Base-by-base conservation (phyloP, 2,113 vertebrate species). In the Nematolebias whitei region DNA sequence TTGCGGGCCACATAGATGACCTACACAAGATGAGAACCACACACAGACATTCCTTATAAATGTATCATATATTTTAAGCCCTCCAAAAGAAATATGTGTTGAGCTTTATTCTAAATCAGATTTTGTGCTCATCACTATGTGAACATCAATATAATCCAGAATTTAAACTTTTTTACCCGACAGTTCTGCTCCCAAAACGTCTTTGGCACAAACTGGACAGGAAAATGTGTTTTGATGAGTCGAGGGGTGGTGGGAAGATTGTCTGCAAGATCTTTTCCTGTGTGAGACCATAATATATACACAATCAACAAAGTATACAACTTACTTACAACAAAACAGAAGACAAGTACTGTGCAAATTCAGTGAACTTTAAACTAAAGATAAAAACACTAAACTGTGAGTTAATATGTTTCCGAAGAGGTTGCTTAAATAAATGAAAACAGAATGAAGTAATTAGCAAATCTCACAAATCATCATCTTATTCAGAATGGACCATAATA, bases 1-100 rank as follows among this genome's bases (percentile, higher is more conserved):
- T 96, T 96, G 68, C 94, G 94, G 1, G 92, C 95, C 63, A 95
- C 83, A 0, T 95, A 95, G 68, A 96, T 87, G 0, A 95, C 76
- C 95, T 96, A 15, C 22, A 64, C 1, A 43, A 54, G 2, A 35
- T 10, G 26, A 76, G 29, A 43, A 20, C 1, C 8, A 29, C 18
- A 44, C 32, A 43, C 4, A 35, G 10, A 10, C 32, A 35, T 35
- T 35, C 5, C 9, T 35, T 35, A 35, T 8, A 35, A 35, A 35
- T 8, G 1, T 10, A 35, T 35, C 32, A 6, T 35, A n/a, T n/a
- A n/a, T 35, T 35, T 20, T 51, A 5, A 45, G 11, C 1, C 32
- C 9, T 8, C 10, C 32, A 35, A 45, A 5, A 9, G 18, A n/a
- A 53, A 35, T 32, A 23, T 35, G 32, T 26, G 12, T 14, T 15